These are phyloP conservation scores for Saguinus midas DNA, from an alignment of 2,113 vertebrate genomes.

Conservation along the genomic window DNA sequence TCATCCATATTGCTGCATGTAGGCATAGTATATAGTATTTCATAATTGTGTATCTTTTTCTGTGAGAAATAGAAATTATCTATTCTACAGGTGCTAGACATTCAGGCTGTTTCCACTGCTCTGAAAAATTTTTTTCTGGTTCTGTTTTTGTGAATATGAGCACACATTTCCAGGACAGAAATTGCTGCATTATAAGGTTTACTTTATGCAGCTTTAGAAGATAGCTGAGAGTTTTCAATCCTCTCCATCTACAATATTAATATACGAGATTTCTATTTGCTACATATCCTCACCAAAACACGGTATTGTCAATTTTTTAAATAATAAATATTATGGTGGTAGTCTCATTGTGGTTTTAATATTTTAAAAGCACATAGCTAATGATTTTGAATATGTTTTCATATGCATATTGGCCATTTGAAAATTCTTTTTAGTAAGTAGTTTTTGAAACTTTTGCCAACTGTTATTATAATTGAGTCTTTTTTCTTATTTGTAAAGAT, in stretches of 20 bases:
- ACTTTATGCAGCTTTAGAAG: not conserved
- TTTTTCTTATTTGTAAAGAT: not conserved
- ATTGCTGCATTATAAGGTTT: not conserved
- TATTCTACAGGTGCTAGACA: not conserved
- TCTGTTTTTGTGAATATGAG: not conserved
- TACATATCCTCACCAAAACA: not conserved
- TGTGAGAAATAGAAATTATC: not conserved
- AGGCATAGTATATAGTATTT: not conserved
- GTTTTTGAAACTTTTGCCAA: not conserved
- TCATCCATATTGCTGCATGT: not conserved
- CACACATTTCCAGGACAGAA: not conserved
- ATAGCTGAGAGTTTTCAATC: not conserved
- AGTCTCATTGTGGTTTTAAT: not conserved
- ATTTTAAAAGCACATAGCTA: not conserved
- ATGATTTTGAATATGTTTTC: not conserved
- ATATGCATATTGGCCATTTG: not conserved
- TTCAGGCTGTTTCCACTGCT: not conserved
- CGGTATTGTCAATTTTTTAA: not conserved
- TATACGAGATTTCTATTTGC: not conserved
- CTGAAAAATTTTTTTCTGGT: not conserved
- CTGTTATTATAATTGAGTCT: not conserved
- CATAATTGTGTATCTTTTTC: not conserved
- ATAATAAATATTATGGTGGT: not conserved
- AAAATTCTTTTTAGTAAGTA: not conserved
- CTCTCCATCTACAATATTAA: not conserved